Percentiles rank a stretch among this genome's conserved stretches.
These are phyloP conservation scores for Pantherophis alleghaniensis DNA, from an alignment of 2,797 vertebrate genomes.

Conservation along the genomic window DNA sequence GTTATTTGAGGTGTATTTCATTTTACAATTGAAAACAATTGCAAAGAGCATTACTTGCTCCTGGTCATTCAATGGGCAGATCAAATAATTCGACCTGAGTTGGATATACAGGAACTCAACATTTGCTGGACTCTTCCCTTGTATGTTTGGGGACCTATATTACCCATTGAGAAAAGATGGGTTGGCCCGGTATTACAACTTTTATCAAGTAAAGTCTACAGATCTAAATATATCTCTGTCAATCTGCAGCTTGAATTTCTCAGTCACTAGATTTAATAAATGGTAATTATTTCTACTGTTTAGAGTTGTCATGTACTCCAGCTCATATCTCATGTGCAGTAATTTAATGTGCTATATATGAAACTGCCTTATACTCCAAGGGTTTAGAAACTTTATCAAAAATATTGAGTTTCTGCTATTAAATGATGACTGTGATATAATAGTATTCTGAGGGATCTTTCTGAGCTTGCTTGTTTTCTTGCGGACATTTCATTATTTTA, in stretches of 20 bases:
- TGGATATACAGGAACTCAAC: not conserved
- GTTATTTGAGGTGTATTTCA: not conserved
- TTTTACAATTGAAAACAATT: not conserved
- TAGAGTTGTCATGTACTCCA: not conserved
- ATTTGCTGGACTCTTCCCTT: not conserved
- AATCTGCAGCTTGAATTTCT: not conserved
- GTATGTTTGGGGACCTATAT: not conserved
- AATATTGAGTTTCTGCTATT: not conserved
- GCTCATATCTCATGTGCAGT: not conserved
- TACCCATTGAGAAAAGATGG: not conserved
- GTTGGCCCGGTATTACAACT: not conserved
- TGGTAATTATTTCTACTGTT: not conserved
- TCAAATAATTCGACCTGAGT: not conserved
- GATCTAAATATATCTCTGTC: not conserved
- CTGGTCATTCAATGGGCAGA: not conserved
- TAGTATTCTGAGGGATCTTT: not conserved
- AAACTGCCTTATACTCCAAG: not conserved
- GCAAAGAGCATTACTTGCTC: not conserved
- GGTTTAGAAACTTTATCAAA: not conserved
- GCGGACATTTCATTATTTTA: not conserved
- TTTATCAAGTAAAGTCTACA: not conserved
- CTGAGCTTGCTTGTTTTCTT: not conserved
- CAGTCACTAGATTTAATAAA: not conserved
- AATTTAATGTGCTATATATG: not conserved
- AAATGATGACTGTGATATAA: not conserved